phyloP scores from a whole-genome alignment of 2,113 vertebrate genomes.

The Macaca mulatta region DNA sequence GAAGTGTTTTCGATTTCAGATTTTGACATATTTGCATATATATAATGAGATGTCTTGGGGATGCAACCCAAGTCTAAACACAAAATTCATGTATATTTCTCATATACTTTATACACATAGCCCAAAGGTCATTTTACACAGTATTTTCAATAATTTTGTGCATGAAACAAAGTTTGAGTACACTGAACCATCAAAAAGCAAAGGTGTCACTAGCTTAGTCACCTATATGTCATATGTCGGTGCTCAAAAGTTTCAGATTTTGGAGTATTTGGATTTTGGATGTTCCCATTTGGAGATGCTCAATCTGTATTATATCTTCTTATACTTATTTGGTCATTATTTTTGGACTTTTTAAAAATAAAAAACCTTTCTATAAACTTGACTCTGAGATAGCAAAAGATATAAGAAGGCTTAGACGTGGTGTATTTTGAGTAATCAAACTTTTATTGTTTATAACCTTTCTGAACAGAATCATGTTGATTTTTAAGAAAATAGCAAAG shows the following conservation, averaged over 20 bases:
- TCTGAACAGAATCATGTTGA: background rate
- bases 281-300: background rate
- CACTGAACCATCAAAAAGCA: background rate
- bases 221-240: no score
- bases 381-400: background rate
- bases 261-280: background rate
- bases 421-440: background rate
- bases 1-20: background rate
- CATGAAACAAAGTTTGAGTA: background rate
- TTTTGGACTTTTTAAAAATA: background rate
- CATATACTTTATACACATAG: background rate
- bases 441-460: background rate
- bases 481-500: slow-evolving; percentile 10
- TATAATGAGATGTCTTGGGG: background rate
- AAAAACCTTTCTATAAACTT: background rate
- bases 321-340: background rate
- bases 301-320: background rate
- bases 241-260: background rate
- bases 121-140: background rate
- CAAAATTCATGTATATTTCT: background rate
- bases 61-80: background rate
- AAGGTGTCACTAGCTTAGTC: background rate
- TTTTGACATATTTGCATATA: background rate
- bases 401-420: background rate
- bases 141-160: background rate